Conservation (phyloP, 2,888 invertebrate species). For the Melieria omissa region DNA sequence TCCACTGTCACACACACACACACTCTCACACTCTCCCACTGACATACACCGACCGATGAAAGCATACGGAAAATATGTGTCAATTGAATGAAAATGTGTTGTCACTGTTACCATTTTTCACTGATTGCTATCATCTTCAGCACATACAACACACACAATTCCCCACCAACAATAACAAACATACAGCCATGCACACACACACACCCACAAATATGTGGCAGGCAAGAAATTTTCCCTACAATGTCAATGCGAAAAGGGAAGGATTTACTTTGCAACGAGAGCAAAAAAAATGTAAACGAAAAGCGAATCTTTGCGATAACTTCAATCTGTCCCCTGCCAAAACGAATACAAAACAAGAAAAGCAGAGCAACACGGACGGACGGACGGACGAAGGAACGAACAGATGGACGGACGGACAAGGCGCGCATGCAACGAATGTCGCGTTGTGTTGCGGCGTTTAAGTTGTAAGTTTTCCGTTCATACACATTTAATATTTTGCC, state of each 20-base stretch:
- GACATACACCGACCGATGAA: neutral
- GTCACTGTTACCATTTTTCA: conserved; percentile 39
- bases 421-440: no score
- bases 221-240: neutral
- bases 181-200: neutral
- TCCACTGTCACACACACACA: no score
- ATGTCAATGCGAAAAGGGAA: neutral
- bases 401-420: neutral
- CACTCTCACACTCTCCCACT: neutral
- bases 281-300: neutral
- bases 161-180: neutral
- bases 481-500: no score
- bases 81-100: conserved; percentile 45
- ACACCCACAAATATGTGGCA: neutral
- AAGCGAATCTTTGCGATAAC: conserved; percentile 21
- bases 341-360: conserved; percentile 17
- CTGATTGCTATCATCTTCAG: conserved; percentile 53
- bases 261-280: conserved; percentile 19
- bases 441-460: no score
- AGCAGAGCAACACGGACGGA: neutral
- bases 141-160: neutral
- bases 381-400: neutral
- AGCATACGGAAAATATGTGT: conserved; percentile 38
- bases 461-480: neutral
- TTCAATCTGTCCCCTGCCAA: conserved; percentile 22